These are phyloP conservation scores for Acholoe squamosa DNA, from an alignment of 2,888 invertebrate species.

Conservation along the genomic window DNA sequence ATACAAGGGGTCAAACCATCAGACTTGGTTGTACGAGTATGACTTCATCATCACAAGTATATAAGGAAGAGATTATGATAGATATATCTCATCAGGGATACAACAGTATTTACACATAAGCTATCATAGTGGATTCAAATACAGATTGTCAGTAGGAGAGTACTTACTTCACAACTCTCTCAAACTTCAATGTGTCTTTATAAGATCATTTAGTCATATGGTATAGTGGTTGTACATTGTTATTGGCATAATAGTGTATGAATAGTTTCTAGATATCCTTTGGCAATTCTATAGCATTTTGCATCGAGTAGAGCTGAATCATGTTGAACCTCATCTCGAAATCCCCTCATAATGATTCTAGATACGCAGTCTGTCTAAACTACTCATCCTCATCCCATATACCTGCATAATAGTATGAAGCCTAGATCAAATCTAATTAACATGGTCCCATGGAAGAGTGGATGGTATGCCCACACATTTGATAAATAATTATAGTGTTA, in stretches of 20 bases:
- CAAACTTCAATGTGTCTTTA: not conserved
- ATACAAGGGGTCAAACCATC: not conserved
- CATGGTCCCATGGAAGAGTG: not conserved
- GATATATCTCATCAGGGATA: slow-evolving; percentile 1
- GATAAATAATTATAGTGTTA: not conserved
- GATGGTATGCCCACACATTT: too few species aligned
- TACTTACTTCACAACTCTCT: too few species aligned
- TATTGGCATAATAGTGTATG: not conserved
- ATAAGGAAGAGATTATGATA: not conserved
- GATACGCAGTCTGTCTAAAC: too few species aligned
- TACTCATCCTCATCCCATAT: not conserved
- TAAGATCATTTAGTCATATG: not conserved
- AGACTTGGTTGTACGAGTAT: not conserved
- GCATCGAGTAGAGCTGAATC: not conserved
- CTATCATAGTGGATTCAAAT: not conserved
- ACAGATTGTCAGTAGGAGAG: too few species aligned
- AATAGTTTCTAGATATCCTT: not conserved
- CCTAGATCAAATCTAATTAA: too few species aligned
- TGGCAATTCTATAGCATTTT: slow-evolving; percentile 18
- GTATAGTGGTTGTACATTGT: too few species aligned
- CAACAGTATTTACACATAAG: not conserved
- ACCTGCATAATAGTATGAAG: not conserved
- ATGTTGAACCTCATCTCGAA: too few species aligned
- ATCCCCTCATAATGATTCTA: too few species aligned
- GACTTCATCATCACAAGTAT: not conserved